phyloP scores from a whole-genome alignment of 2,797 vertebrate species.

The Protonibea diacanthus region DNA sequence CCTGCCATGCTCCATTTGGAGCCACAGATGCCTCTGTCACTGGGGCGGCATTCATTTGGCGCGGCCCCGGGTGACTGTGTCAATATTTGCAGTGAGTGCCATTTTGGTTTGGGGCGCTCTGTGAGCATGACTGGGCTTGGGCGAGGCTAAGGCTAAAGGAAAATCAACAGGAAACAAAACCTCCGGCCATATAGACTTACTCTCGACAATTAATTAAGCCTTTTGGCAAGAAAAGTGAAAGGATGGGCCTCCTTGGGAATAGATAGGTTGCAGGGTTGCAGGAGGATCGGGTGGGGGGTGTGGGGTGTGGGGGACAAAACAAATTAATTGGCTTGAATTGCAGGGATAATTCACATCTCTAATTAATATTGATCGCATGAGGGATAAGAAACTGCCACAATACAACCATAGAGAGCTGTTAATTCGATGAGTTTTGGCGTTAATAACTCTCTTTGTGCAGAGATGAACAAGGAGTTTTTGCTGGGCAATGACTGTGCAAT shows the following conservation, averaged over 20 bases:
- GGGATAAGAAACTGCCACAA: conserved; percentile 72
- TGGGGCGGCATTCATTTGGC: conserved; percentile 73
- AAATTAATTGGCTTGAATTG: conserved; percentile 75
- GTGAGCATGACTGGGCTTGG: conserved; percentile 61
- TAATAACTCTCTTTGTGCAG: conserved; percentile 65
- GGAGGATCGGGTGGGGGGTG: conserved; percentile 1
- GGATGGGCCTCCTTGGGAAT: conserved; percentile 63
- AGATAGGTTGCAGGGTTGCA: conserved; percentile 43
- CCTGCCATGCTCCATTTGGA: conserved; percentile 73
- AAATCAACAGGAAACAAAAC: conserved; percentile 68
- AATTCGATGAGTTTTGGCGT: conserved; percentile 55
- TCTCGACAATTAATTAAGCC: conserved; percentile 77
- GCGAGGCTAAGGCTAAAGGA: conserved; percentile 49
- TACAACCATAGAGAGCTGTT: conserved; percentile 59
- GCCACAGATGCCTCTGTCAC: conserved; percentile 78
- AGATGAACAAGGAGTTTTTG: conserved; percentile 44
- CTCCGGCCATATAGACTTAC: conserved; percentile 38
- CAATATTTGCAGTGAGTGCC: conserved; percentile 77
- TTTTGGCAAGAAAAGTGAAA: conserved; percentile 71
- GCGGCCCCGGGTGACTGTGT: conserved; percentile 70
- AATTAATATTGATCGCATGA: conserved; percentile 78
- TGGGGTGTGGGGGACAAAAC: conserved; percentile 43
- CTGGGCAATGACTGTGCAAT: conserved; percentile 53
- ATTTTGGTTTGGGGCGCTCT: conserved; percentile 70
- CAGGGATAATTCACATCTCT: conserved; percentile 77